Conservation (phyloP, 2,888 invertebrate species). For the Galerucella nymphaeae region DNA sequence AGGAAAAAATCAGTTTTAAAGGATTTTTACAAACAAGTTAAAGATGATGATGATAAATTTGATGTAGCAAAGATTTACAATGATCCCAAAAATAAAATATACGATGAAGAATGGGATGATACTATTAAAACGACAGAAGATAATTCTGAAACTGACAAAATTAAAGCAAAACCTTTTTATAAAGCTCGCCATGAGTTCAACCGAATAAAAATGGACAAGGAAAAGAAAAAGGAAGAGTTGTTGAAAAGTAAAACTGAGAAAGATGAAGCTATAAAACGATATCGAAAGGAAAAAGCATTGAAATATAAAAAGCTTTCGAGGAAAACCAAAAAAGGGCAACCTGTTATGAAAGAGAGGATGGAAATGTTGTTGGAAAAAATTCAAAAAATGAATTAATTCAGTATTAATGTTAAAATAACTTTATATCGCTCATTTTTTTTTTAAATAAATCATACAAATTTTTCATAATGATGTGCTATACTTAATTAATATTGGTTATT, state of each 20-base stretch:
- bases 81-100: conserved; percentile 49
- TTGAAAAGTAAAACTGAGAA: conserved; percentile 69
- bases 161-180: conserved; percentile 56
- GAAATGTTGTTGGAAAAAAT: conserved; percentile 83
- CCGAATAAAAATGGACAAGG: conserved; percentile 69
- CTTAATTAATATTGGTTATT: neutral
- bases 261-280: conserved; percentile 73
- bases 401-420: neutral
- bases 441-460: neutral
- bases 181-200: conserved; percentile 70
- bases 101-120: conserved; percentile 36
- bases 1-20: conserved; percentile 70
- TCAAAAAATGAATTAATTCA: conserved; percentile 61
- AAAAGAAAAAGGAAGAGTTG: conserved; percentile 66
- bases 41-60: conserved; percentile 62
- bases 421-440: neutral
- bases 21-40: conserved; percentile 70
- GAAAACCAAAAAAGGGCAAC: conserved; percentile 85
- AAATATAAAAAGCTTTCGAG: conserved; percentile 79
- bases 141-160: neutral
- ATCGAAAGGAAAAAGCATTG: conserved; percentile 77
- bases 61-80: conserved; percentile 68
- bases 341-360: conserved; percentile 84
- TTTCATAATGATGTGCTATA: neutral
- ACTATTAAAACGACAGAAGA: conserved; percentile 41